Conservation (phyloP, 2,888 invertebrate genomes). For the Aphrophora alni region DNA sequence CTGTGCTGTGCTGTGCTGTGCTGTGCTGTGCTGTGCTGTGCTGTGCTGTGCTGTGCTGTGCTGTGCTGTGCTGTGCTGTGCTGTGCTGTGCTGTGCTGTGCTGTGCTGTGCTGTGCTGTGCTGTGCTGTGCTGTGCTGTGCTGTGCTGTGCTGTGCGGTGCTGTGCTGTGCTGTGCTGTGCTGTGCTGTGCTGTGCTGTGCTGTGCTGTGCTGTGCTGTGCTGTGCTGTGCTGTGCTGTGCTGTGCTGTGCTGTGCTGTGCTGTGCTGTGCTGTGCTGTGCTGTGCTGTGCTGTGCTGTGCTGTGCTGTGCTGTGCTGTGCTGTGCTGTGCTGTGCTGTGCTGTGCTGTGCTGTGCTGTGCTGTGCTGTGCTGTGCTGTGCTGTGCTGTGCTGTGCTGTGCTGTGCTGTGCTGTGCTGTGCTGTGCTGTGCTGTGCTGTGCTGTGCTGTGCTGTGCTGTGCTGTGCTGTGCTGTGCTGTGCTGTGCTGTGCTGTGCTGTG, state of each 20-base stretch:
- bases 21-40: neutral
- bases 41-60: neutral
- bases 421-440: constrained; percentile 4
- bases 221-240: neutral
- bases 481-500: constrained; percentile 13
- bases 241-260: neutral
- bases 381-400: neutral
- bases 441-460: constrained; percentile 7
- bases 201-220: constrained; percentile 3
- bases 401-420: neutral
- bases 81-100: neutral
- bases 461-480: constrained; percentile 10
- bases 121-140: constrained; percentile 2
- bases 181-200: neutral
- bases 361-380: neutral
- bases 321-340: neutral
- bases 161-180: constrained; percentile 13
- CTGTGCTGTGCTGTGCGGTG: neutral
- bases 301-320: neutral
- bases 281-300: neutral
- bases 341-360: constrained; percentile 13
- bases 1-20: neutral
- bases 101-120: constrained; percentile 4
- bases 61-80: neutral
- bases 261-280: neutral